phyloP scores from a whole-genome alignment of 92 coral and sea anemone genomes.

The Porites lobata region DNA sequence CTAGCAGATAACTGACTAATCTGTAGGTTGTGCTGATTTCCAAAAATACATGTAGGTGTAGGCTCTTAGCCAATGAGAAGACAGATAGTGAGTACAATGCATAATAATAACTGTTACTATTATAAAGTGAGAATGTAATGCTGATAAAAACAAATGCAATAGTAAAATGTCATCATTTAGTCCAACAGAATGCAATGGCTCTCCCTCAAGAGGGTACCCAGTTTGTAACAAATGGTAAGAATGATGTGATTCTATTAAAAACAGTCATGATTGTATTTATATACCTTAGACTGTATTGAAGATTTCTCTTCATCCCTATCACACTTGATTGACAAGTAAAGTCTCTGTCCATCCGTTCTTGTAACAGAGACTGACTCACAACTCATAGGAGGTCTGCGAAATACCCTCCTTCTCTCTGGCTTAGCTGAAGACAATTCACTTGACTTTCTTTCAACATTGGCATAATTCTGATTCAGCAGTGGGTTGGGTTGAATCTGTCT shows the following conservation, averaged over 20 bases:
- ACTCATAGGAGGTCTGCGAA: constrained; percentile 87
- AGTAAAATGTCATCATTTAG: too few species aligned
- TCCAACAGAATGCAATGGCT: too few species aligned
- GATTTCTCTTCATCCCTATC: constrained; percentile 57
- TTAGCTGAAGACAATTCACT: constrained; percentile 10
- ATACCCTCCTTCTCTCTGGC: constrained; percentile 53
- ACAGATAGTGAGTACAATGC: too few species aligned
- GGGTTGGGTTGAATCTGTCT: constrained; percentile 28
- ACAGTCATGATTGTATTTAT: not conserved
- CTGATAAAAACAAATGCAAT: too few species aligned
- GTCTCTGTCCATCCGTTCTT: constrained; percentile 90
- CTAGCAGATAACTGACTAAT: too few species aligned
- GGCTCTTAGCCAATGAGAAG: too few species aligned
- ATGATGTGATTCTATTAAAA: not conserved
- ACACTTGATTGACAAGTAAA: constrained; percentile 73
- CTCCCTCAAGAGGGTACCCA: too few species aligned
- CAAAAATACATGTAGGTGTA: too few species aligned
- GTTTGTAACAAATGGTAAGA: too few species aligned
- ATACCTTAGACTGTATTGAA: constrained; percentile 5
- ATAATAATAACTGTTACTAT: too few species aligned
- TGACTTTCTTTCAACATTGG: constrained; percentile 24
- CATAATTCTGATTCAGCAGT: not conserved
- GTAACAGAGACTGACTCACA: constrained; percentile 83
- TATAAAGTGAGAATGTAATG: too few species aligned
- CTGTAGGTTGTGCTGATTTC: too few species aligned